Evolutionary conservation across 2,888 invertebrate genomes (phyloP).

Genomic region (Aspidapion aeneum): DNA sequence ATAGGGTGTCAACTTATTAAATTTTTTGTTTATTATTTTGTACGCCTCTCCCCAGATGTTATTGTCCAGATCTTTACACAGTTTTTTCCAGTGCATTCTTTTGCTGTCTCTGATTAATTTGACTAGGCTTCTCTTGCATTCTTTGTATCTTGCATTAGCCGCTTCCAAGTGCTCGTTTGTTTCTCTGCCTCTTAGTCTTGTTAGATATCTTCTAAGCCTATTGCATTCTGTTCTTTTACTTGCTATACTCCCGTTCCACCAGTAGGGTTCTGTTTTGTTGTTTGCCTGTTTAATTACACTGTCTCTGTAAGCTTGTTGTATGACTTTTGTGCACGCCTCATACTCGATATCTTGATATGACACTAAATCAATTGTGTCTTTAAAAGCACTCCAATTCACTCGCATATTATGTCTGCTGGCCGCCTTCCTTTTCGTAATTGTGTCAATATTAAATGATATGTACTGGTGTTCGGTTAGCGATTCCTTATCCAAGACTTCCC

Average conservation of each 20-base stretch:
- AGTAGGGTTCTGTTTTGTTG: slow-evolving; percentile 1
- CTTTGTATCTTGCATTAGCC: neutral
- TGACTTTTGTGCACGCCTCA: neutral
- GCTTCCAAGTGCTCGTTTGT: neutral
- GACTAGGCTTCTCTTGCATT: neutral
- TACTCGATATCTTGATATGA: neutral
- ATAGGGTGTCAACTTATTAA: neutral
- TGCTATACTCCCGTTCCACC: slow-evolving; percentile 9
- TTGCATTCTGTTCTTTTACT: slow-evolving; percentile 2
- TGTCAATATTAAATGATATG: slow-evolving; percentile 8
- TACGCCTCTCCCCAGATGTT: slow-evolving; percentile 20
- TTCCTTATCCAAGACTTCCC: slow-evolving; percentile 12
- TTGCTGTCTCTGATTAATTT: slow-evolving; percentile 5
- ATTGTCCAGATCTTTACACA: slow-evolving; percentile 11
- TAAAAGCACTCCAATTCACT: neutral
- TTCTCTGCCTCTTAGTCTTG: neutral
- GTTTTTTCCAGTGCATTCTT: slow-evolving; percentile 6
- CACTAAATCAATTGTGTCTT: neutral
- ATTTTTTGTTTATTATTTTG: slow-evolving; percentile 8
- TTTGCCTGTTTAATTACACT: neutral
- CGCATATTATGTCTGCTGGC: neutral
- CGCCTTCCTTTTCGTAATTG: neutral
- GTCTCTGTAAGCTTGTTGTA: slow-evolving; percentile 1
- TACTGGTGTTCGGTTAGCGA: slow-evolving; percentile 8
- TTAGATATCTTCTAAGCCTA: neutral